Conservation (phyloP, 2,113 vertebrate genomes). For the Hylia prasina region DNA sequence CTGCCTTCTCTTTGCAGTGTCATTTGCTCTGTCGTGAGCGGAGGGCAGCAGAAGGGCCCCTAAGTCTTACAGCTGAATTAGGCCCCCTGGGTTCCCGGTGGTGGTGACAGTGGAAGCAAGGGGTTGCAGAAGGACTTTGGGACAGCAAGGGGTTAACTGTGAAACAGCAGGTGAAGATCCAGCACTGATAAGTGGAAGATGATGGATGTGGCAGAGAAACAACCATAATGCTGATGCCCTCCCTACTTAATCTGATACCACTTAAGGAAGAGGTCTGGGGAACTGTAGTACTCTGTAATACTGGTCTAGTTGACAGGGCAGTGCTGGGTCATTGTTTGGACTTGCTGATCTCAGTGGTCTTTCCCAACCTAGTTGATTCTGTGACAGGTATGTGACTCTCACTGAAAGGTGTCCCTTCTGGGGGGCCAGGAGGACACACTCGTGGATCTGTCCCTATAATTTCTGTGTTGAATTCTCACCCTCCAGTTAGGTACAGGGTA, state of each 20-base stretch:
- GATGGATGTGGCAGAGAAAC: neutral
- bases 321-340: neutral
- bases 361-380: neutral
- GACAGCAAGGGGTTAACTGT: neutral
- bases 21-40: neutral
- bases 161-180: neutral
- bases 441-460: rapidly evolving
- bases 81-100: neutral
- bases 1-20: neutral
- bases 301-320: neutral
- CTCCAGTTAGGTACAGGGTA: neutral
- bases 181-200: neutral
- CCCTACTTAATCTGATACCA: neutral
- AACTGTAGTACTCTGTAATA: neutral
- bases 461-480: neutral
- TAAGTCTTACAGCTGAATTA: neutral
- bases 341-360: neutral
- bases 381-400: neutral
- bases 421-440: neutral
- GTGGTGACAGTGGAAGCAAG: neutral
- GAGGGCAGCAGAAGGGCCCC: neutral
- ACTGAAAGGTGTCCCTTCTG: neutral
- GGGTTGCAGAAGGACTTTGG: neutral
- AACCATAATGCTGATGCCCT: rapidly evolving
- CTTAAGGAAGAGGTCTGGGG: neutral